Conservation (phyloP, 2,797 vertebrate species). For the Rhinophrynus dorsalis region DNA sequence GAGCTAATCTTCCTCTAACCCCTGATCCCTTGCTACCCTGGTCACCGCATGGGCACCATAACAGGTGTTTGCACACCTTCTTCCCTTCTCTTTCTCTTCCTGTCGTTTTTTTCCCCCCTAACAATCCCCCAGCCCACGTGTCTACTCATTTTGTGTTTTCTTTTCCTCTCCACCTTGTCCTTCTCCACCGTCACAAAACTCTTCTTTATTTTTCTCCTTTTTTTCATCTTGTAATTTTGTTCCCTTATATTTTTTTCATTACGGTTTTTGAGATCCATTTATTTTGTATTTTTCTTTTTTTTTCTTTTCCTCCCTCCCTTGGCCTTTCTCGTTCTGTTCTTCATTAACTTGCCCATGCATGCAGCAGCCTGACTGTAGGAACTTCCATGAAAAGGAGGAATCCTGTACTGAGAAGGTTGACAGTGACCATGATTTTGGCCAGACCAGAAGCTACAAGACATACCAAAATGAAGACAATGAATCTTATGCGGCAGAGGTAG, state of each 20-base stretch:
- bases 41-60: slow-evolving; percentile 81
- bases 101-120: slow-evolving; percentile 58
- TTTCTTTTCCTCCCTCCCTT: slow-evolving; percentile 49
- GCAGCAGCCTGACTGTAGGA: slow-evolving; percentile 94
- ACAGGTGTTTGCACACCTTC: slow-evolving; percentile 71
- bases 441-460: slow-evolving; percentile 70
- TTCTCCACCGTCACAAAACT: slow-evolving; percentile 81
- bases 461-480: slow-evolving; percentile 74
- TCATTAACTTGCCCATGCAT: slow-evolving; percentile 76
- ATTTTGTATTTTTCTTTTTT: slow-evolving; percentile 71
- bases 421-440: slow-evolving; percentile 64
- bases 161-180: slow-evolving; percentile 83
- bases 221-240: slow-evolving; percentile 87
- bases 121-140: slow-evolving; percentile 76
- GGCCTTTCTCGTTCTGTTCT: slow-evolving; percentile 66
- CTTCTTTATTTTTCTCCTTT: slow-evolving; percentile 87
- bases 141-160: slow-evolving; percentile 79
- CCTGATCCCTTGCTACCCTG: slow-evolving; percentile 57
- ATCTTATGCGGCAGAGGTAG: slow-evolving; percentile 76
- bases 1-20: slow-evolving; percentile 58
- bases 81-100: slow-evolving; percentile 67
- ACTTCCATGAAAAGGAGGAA: slow-evolving; percentile 74
- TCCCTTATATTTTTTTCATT: slow-evolving; percentile 52
- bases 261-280: slow-evolving; percentile 67
- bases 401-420: slow-evolving; percentile 66